Evolutionary conservation across 1,140 invertebrate genomes (phyloP).

Genomic region (Drosophila malerkotliana): DNA sequence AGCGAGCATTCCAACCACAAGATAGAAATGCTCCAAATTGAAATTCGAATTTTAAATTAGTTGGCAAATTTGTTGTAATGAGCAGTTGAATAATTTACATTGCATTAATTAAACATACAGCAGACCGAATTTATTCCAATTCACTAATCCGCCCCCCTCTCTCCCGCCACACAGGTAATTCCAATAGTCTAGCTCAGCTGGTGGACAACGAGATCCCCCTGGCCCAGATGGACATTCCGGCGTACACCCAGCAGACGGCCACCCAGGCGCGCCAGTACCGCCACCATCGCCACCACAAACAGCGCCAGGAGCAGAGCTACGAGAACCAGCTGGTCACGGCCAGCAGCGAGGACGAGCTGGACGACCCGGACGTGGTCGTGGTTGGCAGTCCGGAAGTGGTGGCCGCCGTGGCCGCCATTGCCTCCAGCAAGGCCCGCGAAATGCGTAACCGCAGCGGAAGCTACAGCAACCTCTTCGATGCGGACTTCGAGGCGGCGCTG

Average conservation of each 20-base stretch:
- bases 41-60: slow-evolving; percentile 76
- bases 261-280: slow-evolving; percentile 71
- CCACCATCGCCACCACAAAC: slow-evolving; percentile 73
- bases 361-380: slow-evolving; percentile 71
- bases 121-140: slow-evolving; percentile 16
- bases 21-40: slow-evolving; percentile 59
- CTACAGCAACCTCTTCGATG: slow-evolving; percentile 82
- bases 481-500: slow-evolving; percentile 63
- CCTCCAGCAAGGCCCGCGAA: slow-evolving; percentile 65
- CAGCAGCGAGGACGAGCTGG: slow-evolving; percentile 70
- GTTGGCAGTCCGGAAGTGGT: slow-evolving; percentile 75
- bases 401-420: slow-evolving; percentile 74
- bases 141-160: slow-evolving; percentile 27
- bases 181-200: slow-evolving; percentile 87
- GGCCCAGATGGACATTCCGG: slow-evolving; percentile 84
- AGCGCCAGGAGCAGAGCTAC: slow-evolving; percentile 64
- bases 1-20: slow-evolving; percentile 45
- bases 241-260: slow-evolving; percentile 64
- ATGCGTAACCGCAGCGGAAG: slow-evolving; percentile 81
- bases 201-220: slow-evolving; percentile 87
- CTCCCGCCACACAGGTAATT: slow-evolving; percentile 84
- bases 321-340: slow-evolving; percentile 69
- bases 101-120: slow-evolving; percentile 63
- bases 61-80: slow-evolving; percentile 79
- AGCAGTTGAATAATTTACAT: slow-evolving; percentile 69